Evolutionary conservation across 2,888 invertebrate genomes (phyloP).

Genomic region (Rotaria magnacalcarata): DNA sequence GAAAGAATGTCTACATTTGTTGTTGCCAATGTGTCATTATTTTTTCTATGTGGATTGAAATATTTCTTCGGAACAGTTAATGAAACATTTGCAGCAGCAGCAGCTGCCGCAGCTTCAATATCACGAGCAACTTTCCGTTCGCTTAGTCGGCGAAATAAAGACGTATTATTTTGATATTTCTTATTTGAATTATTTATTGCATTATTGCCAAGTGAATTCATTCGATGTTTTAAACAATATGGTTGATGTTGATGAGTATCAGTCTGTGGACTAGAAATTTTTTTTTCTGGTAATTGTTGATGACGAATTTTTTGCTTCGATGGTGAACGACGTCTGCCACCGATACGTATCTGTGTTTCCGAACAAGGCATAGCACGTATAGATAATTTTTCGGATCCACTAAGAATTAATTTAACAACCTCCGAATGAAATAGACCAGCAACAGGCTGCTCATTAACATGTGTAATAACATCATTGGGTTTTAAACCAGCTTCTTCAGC

Average conservation of each 20-base stretch:
- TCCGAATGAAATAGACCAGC: constrained; percentile 78
- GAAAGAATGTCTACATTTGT: not conserved
- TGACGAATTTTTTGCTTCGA: constrained; percentile 9
- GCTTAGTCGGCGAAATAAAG: constrained; percentile 52
- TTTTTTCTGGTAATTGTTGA: constrained; percentile 17
- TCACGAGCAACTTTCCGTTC: constrained; percentile 31
- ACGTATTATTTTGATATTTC: constrained; percentile 47
- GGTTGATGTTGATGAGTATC: not conserved
- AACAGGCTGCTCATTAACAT: constrained; percentile 77
- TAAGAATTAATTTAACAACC: constrained; percentile 79
- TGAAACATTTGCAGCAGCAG: not conserved
- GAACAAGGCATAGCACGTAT: constrained; percentile 71
- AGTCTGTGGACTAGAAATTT: not conserved
- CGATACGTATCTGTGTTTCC: constrained; percentile 61
- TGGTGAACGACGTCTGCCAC: constrained; percentile 68
- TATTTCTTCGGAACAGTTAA: not conserved
- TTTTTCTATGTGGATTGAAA: not conserved
- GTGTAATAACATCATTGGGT: constrained; percentile 77
- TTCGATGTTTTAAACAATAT: constrained; percentile 65
- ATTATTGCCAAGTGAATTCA: constrained; percentile 60
- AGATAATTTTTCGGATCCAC: constrained; percentile 62
- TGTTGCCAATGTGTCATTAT: not conserved
- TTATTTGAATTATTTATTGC: constrained; percentile 48
- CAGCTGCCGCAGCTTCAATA: constrained; percentile 13
- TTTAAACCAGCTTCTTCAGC: constrained; percentile 63